Percentiles rank a stretch among this genome's conserved stretches.
These are phyloP conservation scores for Papilio polyxenes DNA, from an alignment of 1,140 invertebrate genomes.

Conservation along the genomic window DNA sequence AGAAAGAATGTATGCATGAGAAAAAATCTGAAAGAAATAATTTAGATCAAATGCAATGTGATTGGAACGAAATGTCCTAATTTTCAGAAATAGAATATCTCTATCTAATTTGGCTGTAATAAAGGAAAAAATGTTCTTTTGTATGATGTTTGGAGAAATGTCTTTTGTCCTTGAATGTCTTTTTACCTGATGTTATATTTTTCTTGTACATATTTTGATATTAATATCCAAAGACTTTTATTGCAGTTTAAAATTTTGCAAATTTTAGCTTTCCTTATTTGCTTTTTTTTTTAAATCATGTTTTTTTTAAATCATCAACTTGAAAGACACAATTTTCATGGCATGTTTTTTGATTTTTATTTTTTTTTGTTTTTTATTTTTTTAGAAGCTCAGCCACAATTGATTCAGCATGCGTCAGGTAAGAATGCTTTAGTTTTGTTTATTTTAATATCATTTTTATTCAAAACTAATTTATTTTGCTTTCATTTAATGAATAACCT, in stretches of 20 bases:
- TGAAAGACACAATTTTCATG: neutral
- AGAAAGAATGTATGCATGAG: no score
- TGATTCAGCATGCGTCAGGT: constrained; percentile 67
- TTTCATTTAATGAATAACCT: constrained; percentile 22
- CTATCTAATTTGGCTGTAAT: no score
- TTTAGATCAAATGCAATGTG: no score
- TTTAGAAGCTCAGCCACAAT: constrained; percentile 61
- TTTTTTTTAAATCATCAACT: constrained; percentile 29
- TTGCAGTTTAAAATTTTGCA: neutral
- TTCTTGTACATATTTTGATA: no score
- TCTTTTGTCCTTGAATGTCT: no score
- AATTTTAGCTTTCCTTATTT: neutral
- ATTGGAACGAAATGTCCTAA: no score
- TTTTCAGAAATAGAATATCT: no score
- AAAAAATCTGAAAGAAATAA: no score
- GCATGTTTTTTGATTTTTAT: constrained; percentile 48
- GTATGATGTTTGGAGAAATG: no score
- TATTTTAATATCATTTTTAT: constrained; percentile 36
- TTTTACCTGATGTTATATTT: no score
- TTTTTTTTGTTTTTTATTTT: constrained; percentile 48
- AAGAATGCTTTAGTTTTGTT: constrained; percentile 49
- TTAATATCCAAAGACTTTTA: no score
- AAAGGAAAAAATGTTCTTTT: no score
- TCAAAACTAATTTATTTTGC: constrained; percentile 35
- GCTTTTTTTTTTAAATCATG: neutral